A percentile compares a stretch with the other conserved stretches of the same genome.
phyloP scores from a whole-genome alignment of 2,797 vertebrate species.

The Clarias pachynema region DNA sequence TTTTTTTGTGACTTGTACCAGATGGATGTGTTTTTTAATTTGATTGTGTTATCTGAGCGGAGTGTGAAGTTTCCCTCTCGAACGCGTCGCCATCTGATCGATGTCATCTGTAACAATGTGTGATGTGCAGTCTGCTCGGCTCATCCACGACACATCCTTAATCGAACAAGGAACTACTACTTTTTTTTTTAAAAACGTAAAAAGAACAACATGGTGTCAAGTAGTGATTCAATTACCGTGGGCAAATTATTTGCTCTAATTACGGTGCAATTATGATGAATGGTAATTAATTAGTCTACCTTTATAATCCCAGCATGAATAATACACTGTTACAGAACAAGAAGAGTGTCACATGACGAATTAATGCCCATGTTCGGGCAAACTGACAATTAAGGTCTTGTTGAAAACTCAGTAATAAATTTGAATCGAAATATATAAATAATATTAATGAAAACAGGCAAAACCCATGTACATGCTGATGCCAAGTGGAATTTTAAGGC shows the following conservation, averaged over 20 bases:
- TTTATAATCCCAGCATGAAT: neutral
- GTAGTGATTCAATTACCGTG: neutral
- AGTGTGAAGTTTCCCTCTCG: constrained; percentile 35
- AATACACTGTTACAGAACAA: neutral
- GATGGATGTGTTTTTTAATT: constrained; percentile 39
- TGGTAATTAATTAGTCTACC: constrained; percentile 19
- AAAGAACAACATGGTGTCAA: neutral
- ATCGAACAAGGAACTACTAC: neutral
- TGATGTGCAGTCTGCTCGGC: constrained; percentile 15
- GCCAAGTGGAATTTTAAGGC: neutral
- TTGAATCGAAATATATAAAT: neutral
- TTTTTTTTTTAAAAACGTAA: no score
- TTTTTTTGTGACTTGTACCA: constrained; percentile 29
- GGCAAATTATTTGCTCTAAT: constrained; percentile 8
- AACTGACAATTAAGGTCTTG: no score
- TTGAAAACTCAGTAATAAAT: neutral
- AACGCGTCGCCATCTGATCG: constrained; percentile 36
- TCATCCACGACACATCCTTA: neutral
- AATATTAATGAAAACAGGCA: neutral
- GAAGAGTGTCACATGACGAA: neutral
- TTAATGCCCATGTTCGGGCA: neutral
- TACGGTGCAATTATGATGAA: constrained; percentile 4
- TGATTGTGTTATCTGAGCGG: constrained; percentile 32
- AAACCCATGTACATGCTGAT: neutral
- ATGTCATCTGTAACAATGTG: constrained; percentile 28